Conservation (phyloP, 1,140 invertebrate species). For the Cheumatopsyche charites region DNA sequence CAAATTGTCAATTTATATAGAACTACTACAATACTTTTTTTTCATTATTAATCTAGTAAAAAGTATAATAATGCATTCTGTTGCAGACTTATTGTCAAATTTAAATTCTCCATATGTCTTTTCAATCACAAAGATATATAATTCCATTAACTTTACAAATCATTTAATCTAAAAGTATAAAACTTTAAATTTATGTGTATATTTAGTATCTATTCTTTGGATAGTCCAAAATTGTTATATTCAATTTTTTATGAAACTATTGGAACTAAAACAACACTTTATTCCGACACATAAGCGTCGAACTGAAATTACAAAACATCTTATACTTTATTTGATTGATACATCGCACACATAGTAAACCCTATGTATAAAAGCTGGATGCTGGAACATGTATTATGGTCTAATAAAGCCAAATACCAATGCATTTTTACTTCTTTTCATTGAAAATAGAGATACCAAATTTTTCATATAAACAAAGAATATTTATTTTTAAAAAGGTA, state of each 20-base stretch:
- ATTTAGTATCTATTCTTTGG: constrained; percentile 4
- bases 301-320: constrained; percentile 17
- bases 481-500: constrained; percentile 21
- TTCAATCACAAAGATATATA: constrained; percentile 8
- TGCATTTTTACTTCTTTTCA: constrained; percentile 48
- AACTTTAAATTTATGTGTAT: constrained; percentile 8
- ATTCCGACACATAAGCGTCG: no score
- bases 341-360: constrained; percentile 48
- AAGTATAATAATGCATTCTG: no score
- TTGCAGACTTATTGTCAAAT: not conserved
- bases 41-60: no score
- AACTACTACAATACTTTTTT: no score
- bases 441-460: constrained; percentile 35
- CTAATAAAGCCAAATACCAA: constrained; percentile 50
- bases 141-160: not conserved
- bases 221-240: not conserved
- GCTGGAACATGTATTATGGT: constrained; percentile 50
- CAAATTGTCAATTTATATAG: no score
- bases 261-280: no score
- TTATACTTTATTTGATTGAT: constrained; percentile 48
- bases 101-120: constrained; percentile 3
- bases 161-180: not conserved
- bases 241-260: not conserved
- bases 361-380: constrained; percentile 48
- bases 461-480: constrained; percentile 15